Percentiles rank a stretch among this genome's conserved stretches.
phyloP scores from a whole-genome alignment of 2,797 vertebrate genomes.

The Lepus townsendii region DNA sequence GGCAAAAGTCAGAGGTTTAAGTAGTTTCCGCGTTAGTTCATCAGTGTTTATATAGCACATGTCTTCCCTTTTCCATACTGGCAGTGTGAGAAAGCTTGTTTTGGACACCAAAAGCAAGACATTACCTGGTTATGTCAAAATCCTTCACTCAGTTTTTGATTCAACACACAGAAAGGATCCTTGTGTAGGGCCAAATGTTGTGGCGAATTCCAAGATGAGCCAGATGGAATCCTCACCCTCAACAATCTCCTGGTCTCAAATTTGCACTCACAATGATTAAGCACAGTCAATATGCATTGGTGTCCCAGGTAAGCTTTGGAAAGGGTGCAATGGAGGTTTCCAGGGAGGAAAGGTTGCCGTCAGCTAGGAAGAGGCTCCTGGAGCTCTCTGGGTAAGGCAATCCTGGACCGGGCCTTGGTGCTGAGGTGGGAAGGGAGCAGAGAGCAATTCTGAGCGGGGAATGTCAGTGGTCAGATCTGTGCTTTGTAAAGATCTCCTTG shows the following conservation, averaged over 20 bases:
- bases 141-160: neutral
- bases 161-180: neutral
- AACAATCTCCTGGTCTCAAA: neutral
- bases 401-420: neutral
- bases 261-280: neutral
- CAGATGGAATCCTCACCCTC: neutral
- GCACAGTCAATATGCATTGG: neutral
- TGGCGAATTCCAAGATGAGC: neutral
- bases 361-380: fast-evolving
- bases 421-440: neutral
- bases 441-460: neutral
- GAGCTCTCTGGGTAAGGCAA: neutral
- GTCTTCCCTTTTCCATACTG: neutral
- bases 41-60: neutral
- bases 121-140: neutral
- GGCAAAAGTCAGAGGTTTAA: slow-evolving; percentile 11
- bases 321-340: neutral
- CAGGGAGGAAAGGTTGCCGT: neutral
- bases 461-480: neutral
- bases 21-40: neutral
- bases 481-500: neutral
- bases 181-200: neutral
- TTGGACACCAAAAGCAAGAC: slow-evolving; percentile 22
- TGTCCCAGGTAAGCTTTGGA: neutral
- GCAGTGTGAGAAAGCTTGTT: neutral